Conservation (phyloP, 1,140 invertebrate genomes). For the Drosophila grimshawi region DNA sequence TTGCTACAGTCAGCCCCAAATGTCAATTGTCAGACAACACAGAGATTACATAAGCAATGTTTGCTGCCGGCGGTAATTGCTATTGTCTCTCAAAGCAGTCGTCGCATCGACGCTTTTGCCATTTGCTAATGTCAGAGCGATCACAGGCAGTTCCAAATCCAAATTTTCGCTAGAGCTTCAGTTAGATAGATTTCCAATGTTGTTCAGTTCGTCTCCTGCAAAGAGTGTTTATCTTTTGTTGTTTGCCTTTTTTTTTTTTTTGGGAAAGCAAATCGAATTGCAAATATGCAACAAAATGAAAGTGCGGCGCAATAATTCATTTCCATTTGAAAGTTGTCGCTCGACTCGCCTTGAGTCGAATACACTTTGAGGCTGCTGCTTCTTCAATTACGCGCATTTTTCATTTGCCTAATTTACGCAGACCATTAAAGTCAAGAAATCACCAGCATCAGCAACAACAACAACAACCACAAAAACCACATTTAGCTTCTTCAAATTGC, state of each 20-base stretch:
- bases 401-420: slow-evolving; percentile 49
- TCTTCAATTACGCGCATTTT: slow-evolving; percentile 65
- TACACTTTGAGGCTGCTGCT: slow-evolving; percentile 9
- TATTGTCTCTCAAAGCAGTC: slow-evolving; percentile 50
- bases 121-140: slow-evolving; percentile 64
- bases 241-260: no score
- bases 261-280: slow-evolving; percentile 74
- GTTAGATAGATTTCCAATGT: not conserved
- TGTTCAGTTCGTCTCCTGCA: slow-evolving; percentile 21
- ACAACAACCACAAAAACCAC: slow-evolving; percentile 48
- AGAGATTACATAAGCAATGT: slow-evolving; percentile 53
- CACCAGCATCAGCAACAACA: not conserved
- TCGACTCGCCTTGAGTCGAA: slow-evolving; percentile 30
- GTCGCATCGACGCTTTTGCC: slow-evolving; percentile 23
- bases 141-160: slow-evolving; percentile 34
- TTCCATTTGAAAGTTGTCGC: slow-evolving; percentile 75
- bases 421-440: slow-evolving; percentile 42
- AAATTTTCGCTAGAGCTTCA: slow-evolving; percentile 12
- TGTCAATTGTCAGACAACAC: slow-evolving; percentile 58
- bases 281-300: slow-evolving; percentile 62
- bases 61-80: slow-evolving; percentile 54
- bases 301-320: slow-evolving; percentile 65
- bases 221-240: not conserved
- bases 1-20: slow-evolving; percentile 41
- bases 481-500: slow-evolving; percentile 57